Base-by-base conservation (phyloP, 2,797 vertebrate species). In the Eurystomus glaucurus region DNA sequence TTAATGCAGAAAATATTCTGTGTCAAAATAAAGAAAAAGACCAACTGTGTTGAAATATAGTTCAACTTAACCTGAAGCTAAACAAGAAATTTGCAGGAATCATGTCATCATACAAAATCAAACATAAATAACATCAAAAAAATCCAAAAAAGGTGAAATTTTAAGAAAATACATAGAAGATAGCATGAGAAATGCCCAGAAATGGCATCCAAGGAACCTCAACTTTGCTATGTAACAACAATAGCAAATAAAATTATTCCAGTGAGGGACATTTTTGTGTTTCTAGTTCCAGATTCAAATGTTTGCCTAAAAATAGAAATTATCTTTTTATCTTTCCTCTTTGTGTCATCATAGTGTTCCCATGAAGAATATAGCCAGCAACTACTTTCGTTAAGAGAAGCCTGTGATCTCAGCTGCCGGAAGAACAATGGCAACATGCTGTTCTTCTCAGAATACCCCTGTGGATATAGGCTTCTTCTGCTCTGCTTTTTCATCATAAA, bases 401-500 rank as follows among this genome's bases (percentile, higher is more conserved):
- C 51, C 51, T 91, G 78, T 97, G 95, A 97, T 93, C 94, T 93
- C 85, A 85, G 87, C 81, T 79, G 71, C 75, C 57, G 87, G 87
- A 95, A 95, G 95, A 96, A 94, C 91, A 96, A 95, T 94, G 94
- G 87, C 89, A 92, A 80, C 94, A 94, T 17, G 86, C 92, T 80
- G 89, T 54, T 97, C 91, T 91, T 85, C 95, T 93, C 93, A 88
- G 93, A 93, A 93, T 77, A 48, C 46, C 66, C 85, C 93, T 85
- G 92, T 92, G 93, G 84, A 87, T 94, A 66, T 46, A 76, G 55
- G 70, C 58, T 89, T 17, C 90, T 94, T 82, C 90, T 91, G 51
- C 93, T 93, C 85, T 48, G 66, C 86, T 96, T 85, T 85, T 93
- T 96, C 85, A 94, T 94, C 84, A n/a, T 48, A 11, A 81, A 54